Conservation (phyloP, 2,113 vertebrate genomes). For the Atherinomorus stipes region DNA sequence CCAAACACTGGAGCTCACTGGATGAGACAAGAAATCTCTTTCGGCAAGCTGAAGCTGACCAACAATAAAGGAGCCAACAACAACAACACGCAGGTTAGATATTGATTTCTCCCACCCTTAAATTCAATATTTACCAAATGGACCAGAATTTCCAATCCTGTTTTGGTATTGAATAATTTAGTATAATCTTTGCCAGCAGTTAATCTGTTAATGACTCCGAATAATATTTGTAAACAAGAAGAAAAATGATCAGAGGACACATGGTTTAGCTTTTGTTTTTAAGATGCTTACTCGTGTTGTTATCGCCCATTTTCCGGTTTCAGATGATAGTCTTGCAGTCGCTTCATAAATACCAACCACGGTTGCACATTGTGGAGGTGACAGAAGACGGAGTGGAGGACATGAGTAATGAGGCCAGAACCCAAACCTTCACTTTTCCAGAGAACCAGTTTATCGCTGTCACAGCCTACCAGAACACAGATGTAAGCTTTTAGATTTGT, state of each 20-base stretch:
- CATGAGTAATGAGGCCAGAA: conserved; percentile 93
- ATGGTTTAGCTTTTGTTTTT: not conserved
- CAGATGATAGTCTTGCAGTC: conserved; percentile 99
- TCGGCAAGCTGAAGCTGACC: conserved; percentile 97
- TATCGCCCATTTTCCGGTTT: conserved; percentile 28
- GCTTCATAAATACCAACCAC: conserved; percentile 96
- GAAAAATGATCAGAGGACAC: no score
- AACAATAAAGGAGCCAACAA: conserved; percentile 99
- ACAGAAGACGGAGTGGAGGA: conserved; percentile 98
- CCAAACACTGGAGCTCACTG: conserved; percentile 98
- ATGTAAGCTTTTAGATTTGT: conserved; percentile 83
- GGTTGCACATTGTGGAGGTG: conserved; percentile 97
- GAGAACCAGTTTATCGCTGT: conserved; percentile 99
- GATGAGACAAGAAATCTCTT: conserved; percentile 99
- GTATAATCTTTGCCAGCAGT: not conserved
- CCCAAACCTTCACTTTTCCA: conserved; percentile 96
- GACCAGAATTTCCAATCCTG: not conserved
- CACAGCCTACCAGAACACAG: conserved; percentile 98
- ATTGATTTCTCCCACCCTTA: not conserved
- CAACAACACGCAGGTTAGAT: conserved; percentile 94
- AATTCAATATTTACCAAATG: not conserved
- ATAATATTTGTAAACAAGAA: not conserved
- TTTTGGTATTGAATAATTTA: not conserved
- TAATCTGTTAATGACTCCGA: not conserved
- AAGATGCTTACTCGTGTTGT: not conserved